Conservation (phyloP, 2,113 vertebrate species). For the Mesoclemmys tuberculata region DNA sequence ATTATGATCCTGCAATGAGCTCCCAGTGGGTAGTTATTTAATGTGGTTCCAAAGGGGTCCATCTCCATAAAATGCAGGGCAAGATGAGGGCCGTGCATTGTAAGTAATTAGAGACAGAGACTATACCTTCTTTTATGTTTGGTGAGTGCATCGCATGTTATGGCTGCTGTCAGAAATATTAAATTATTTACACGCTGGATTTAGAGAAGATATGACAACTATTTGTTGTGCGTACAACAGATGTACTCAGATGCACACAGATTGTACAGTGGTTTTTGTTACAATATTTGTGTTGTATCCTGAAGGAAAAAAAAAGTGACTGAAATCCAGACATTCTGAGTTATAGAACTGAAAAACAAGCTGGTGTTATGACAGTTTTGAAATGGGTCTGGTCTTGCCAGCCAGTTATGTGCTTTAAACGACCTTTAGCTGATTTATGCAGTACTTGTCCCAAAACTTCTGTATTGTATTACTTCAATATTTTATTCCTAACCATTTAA, state of each 20-base stretch:
- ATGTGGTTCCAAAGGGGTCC: neutral
- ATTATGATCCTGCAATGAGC: neutral
- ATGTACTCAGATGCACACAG: conserved; percentile 1
- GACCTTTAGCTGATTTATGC: conserved; percentile 68
- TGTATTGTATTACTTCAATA: conserved; percentile 74
- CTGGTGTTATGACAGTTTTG: conserved; percentile 70
- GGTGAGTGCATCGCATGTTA: conserved; percentile 19
- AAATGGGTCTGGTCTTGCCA: conserved; percentile 61
- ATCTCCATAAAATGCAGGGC: neutral
- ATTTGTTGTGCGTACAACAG: neutral
- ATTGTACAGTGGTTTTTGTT: conserved; percentile 37
- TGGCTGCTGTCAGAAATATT: neutral
- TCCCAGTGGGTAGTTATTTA: neutral
- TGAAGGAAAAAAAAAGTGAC: conserved; percentile 46
- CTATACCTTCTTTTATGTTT: neutral
- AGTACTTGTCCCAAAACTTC: conserved; percentile 66
- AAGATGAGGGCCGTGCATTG: neutral
- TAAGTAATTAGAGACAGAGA: neutral
- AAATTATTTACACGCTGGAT: neutral
- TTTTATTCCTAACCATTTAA: conserved; percentile 72
- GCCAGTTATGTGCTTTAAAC: conserved; percentile 65
- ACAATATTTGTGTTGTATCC: conserved; percentile 40
- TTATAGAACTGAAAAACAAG: conserved; percentile 69
- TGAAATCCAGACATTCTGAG: conserved; percentile 68
- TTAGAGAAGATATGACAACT: conserved; percentile 21